phyloP scores from a whole-genome alignment of 2,888 invertebrate species.

The Apocheima hispidaria region DNA sequence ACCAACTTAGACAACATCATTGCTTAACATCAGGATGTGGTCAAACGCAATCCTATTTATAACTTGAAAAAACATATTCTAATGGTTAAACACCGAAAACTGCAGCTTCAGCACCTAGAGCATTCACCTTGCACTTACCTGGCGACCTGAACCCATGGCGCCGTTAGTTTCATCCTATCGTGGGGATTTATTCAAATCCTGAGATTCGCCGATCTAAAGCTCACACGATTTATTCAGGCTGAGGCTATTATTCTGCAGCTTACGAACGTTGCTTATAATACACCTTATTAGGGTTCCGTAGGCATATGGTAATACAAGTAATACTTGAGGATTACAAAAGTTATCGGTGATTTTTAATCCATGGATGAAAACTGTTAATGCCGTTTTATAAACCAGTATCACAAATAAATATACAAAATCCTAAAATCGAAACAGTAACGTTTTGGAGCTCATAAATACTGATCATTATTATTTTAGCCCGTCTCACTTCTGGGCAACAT shows the following conservation, averaged over 20 bases:
- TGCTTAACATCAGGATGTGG: too few relatives aligned
- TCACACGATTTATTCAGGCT: conserved; percentile 41
- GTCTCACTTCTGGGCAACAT: too few relatives aligned
- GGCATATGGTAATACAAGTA: not conserved
- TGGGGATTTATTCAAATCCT: conserved; percentile 42
- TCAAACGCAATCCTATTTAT: too few relatives aligned
- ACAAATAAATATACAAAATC: not conserved
- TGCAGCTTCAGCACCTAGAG: not conserved
- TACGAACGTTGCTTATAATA: conserved; percentile 30
- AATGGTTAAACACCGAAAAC: too few relatives aligned
- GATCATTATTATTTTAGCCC: too few relatives aligned
- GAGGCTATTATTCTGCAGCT: conserved; percentile 39
- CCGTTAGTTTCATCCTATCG: conserved; percentile 37
- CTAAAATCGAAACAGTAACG: too few relatives aligned
- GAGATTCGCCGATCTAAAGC: conserved; percentile 38
- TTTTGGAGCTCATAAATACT: too few relatives aligned
- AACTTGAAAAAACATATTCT: too few relatives aligned
- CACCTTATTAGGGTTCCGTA: conserved; percentile 13
- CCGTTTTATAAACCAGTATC: too few relatives aligned
- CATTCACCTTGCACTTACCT: not conserved
- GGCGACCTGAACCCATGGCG: not conserved
- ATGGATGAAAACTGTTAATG: not conserved
- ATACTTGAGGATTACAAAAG: not conserved
- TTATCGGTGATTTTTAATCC: not conserved
- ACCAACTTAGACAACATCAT: too few relatives aligned